phyloP scores from a whole-genome alignment of 2,888 invertebrate species.

The Phasia obesa region DNA sequence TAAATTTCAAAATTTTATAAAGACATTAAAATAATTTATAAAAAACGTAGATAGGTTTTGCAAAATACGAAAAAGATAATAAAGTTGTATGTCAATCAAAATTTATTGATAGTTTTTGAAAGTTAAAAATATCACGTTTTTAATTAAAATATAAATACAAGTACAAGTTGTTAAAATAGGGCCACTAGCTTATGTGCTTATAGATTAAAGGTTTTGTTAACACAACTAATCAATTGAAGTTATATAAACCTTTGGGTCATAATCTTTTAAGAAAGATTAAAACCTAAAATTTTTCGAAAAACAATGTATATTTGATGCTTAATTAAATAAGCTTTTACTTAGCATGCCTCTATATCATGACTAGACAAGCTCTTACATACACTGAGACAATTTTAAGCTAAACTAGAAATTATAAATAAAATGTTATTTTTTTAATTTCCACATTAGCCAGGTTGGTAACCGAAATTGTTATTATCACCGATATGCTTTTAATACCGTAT shows the following conservation, averaged over 20 bases:
- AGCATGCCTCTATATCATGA: constrained; percentile 21
- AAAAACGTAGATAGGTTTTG: constrained; percentile 16
- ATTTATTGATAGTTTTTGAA: not conserved
- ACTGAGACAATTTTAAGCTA: not conserved
- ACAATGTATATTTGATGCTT: constrained; percentile 12
- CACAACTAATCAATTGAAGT: not conserved
- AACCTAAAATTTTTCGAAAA: constrained; percentile 4
- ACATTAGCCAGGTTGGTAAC: too few species aligned
- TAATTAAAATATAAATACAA: constrained; percentile 60
- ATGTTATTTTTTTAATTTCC: too few species aligned
- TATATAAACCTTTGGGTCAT: constrained; percentile 36
- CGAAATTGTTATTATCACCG: too few species aligned
- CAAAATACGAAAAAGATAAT: constrained; percentile 10
- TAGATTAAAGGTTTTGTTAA: not conserved
- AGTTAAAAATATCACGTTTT: constrained; percentile 48
- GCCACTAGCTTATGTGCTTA: not conserved
- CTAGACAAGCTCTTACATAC: not conserved
- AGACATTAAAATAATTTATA: constrained; percentile 48
- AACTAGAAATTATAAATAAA: too few species aligned
- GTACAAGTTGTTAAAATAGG: not conserved
- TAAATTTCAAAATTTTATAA: constrained; percentile 38
- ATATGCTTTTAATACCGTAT: too few species aligned
- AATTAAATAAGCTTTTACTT: constrained; percentile 43
- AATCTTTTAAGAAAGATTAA: constrained; percentile 42
- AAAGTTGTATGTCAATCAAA: constrained; percentile 16